Percentiles rank a stretch among this genome's conserved stretches.
phyloP scores from a whole-genome alignment of 2,888 invertebrate genomes.

The Caenorhabditis doughertyi region DNA sequence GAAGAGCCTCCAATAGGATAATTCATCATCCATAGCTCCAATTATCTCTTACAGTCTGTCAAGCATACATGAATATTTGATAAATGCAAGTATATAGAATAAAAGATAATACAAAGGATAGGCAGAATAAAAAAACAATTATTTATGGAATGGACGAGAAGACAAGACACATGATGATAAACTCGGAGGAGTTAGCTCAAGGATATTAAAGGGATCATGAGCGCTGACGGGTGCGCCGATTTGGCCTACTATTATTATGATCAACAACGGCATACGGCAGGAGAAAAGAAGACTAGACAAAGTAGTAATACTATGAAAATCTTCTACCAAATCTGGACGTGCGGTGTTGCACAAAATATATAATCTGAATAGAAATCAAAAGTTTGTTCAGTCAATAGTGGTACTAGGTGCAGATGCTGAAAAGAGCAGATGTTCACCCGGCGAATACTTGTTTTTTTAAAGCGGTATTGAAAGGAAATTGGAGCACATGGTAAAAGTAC shows the following conservation, averaged over 20 bases:
- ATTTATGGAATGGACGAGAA: constrained; percentile 51
- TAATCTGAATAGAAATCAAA: background rate
- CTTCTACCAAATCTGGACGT: constrained; percentile 4
- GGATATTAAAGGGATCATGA: constrained; percentile 63
- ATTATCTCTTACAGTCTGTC: constrained; percentile 62
- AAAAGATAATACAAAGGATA: constrained; percentile 41
- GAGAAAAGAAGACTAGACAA: constrained; percentile 17
- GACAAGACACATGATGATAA: constrained; percentile 60
- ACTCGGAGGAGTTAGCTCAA: constrained; percentile 55
- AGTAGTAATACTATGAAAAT: constrained; percentile 32
- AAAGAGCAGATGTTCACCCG: constrained; percentile 26
- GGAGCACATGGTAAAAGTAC: constrained; percentile 14
- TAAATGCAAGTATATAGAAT: constrained; percentile 41
- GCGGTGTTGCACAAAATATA: constrained; percentile 12
- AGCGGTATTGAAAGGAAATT: background rate
- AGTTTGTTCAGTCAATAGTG: background rate
- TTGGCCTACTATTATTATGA: constrained; percentile 60
- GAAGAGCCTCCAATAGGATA: constrained; percentile 15
- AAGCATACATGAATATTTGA: constrained; percentile 56
- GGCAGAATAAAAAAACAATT: constrained; percentile 50
- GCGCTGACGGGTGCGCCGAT: constrained; percentile 57
- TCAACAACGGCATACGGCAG: constrained; percentile 39
- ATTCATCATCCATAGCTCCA: constrained; percentile 56
- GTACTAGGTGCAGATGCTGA: constrained; percentile 4
- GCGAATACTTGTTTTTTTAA: constrained; percentile 31